A percentile compares a stretch with the other conserved stretches of the same genome.
Evolutionary conservation across 2,888 invertebrate genomes (phyloP).

Genomic region (Melanophora roralis): DNA sequence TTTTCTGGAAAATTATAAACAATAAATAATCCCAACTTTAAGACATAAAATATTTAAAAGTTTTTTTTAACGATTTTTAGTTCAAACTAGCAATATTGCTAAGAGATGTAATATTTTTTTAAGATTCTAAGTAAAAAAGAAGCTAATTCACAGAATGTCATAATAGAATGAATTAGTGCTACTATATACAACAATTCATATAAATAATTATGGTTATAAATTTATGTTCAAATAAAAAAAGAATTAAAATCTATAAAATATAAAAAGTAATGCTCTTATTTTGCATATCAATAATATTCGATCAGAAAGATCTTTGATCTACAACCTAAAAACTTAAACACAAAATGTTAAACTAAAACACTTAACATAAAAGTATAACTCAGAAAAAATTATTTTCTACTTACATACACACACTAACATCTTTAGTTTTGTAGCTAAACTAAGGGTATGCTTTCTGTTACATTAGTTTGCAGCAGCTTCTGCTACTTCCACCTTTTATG

Average conservation of each 20-base stretch:
- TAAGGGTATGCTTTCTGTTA: constrained; percentile 32
- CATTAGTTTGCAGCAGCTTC: background rate
- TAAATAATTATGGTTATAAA: constrained; percentile 42
- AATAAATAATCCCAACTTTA: too few relatives aligned
- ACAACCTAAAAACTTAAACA: background rate
- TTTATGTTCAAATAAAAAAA: constrained; percentile 4
- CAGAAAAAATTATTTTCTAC: background rate
- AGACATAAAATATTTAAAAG: too few relatives aligned
- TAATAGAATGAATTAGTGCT: background rate
- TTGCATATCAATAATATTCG: constrained; percentile 62
- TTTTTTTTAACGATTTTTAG: too few relatives aligned
- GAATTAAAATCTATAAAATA: constrained; percentile 10
- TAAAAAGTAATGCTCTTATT: constrained; percentile 49
- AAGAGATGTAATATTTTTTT: too few relatives aligned
- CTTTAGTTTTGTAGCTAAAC: background rate
- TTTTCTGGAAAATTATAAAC: too few relatives aligned
- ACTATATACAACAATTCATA: constrained; percentile 6
- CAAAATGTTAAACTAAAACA: background rate
- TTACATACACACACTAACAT: background rate
- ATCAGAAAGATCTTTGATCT: constrained; percentile 56
- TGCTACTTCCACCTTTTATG: background rate
- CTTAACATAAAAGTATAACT: constrained; percentile 5
- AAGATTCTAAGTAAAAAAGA: too few relatives aligned
- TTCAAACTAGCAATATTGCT: too few relatives aligned
- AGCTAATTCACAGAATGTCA: background rate